These are phyloP conservation scores for Callipepla californica DNA, from an alignment of 2,113 vertebrate genomes.

Conservation along the genomic window DNA sequence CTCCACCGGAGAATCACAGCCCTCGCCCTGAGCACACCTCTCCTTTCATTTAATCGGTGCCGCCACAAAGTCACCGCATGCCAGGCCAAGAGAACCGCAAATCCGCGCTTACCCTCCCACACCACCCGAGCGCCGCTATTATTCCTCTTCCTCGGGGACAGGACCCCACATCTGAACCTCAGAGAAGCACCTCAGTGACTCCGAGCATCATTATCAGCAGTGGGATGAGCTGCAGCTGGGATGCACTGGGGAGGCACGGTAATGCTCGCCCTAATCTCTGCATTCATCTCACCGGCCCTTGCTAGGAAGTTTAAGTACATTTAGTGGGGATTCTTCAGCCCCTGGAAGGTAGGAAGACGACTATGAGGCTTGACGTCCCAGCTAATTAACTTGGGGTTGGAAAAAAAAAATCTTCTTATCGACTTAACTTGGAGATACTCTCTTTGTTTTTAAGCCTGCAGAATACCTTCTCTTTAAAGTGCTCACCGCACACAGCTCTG, in stretches of 20 bases:
- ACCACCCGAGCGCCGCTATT: slow-evolving; percentile 70
- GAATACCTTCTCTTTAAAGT: slow-evolving; percentile 74
- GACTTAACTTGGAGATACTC: slow-evolving; percentile 69
- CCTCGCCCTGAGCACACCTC: slow-evolving; percentile 40
- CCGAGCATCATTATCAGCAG: slow-evolving; percentile 76
- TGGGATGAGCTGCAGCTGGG: slow-evolving; percentile 71
- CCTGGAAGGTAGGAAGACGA: slow-evolving; percentile 65
- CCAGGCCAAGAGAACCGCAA: slow-evolving; percentile 44
- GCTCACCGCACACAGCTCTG: slow-evolving; percentile 38
- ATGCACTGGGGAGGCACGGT: slow-evolving; percentile 46
- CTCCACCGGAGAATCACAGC: neutral
- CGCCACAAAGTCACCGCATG: slow-evolving; percentile 13
- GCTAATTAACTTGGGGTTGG: slow-evolving; percentile 71
- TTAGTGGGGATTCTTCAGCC: slow-evolving; percentile 64
- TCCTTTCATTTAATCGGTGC: slow-evolving; percentile 4
- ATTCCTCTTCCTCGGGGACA: slow-evolving; percentile 67
- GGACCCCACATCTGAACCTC: slow-evolving; percentile 56
- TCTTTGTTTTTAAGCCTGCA: slow-evolving; percentile 74
- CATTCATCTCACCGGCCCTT: slow-evolving; percentile 68
- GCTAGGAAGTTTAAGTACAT: slow-evolving; percentile 74
- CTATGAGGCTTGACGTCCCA: slow-evolving; percentile 66
- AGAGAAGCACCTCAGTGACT: slow-evolving; percentile 67
- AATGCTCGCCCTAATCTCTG: slow-evolving; percentile 67
- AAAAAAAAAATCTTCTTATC: slow-evolving; percentile 71
- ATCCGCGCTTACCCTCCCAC: slow-evolving; percentile 55